Conservation (phyloP, 2,888 invertebrate genomes). For the Perithous albicinctus region DNA sequence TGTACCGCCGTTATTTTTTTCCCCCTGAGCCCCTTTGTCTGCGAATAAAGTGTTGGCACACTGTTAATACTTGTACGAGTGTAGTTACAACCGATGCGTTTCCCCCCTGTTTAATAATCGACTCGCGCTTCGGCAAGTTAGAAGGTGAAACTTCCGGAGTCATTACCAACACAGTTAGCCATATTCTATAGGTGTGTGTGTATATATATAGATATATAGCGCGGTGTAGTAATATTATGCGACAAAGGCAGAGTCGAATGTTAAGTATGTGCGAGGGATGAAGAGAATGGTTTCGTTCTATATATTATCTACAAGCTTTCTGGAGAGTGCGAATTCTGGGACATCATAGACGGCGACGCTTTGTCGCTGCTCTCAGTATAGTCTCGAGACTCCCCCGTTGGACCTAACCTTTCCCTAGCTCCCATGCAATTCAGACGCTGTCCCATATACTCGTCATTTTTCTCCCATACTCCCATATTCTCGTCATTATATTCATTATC, state of each 20-base stretch:
- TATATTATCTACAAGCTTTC: neutral
- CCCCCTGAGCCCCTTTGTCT: neutral
- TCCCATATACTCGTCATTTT: too few species aligned
- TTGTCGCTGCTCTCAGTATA: slow-evolving; percentile 20
- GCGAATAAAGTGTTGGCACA: neutral
- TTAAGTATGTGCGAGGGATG: slow-evolving; percentile 16
- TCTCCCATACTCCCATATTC: too few species aligned
- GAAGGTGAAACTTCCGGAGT: slow-evolving; percentile 56
- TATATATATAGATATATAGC: neutral
- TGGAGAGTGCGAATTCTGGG: slow-evolving; percentile 46
- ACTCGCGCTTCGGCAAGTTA: slow-evolving; percentile 40
- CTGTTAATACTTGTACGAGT: slow-evolving; percentile 5
- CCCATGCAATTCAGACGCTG: slow-evolving; percentile 3
- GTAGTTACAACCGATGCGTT: neutral
- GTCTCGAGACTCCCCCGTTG: slow-evolving; percentile 16
- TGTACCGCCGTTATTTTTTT: slow-evolving; percentile 11
- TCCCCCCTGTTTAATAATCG: slow-evolving; percentile 41
- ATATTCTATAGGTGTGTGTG: too few species aligned
- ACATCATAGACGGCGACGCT: slow-evolving; percentile 32
- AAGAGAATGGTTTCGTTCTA: slow-evolving; percentile 4
- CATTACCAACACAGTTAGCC: slow-evolving; percentile 21
- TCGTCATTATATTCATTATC: slow-evolving; percentile 3
- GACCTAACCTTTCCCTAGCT: slow-evolving; percentile 1
- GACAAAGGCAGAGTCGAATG: slow-evolving; percentile 34
- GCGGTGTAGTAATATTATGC: neutral